Evolutionary conservation across 1,140 invertebrate genomes (phyloP), one percentile per base, ranked within the genome.

Genomic region (Zophobas morio): DNA sequence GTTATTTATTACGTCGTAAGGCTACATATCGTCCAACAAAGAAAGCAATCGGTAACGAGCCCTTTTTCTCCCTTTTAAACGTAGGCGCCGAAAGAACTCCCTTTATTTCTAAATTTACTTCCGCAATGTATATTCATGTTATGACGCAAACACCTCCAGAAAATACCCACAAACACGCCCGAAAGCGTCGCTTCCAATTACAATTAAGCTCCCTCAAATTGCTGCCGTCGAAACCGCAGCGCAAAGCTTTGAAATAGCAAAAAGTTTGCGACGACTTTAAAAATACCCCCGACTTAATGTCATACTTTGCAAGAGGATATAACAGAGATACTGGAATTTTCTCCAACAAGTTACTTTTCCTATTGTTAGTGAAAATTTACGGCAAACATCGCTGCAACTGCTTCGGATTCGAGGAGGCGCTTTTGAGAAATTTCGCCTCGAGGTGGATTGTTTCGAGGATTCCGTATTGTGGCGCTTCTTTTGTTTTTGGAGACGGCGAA

Each of bases 341-440:
- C 56, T 60, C 36, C 5, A 36, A 60, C 34, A 33, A 60, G 56
- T 60, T 60, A 39, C 56, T 60, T 60, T 39, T 60, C 56, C 56
- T 60, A 60, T 60, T 60, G 56, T 60, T 60, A 36, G 34, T 60
- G 35, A 6, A 37, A 60, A 60, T 60, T 60, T 60, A 37, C 8
- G 56, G 37, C 56, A 60, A 60, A 60, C 56, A 60, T 60, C 56
- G 37, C 4, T 60, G 56, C 56, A 60, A 60, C 56, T 60, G 36
- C 36, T 39, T 60, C 36, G 56, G 36, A 60, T 60, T 60, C 56
- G 34, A 60, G 56, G 37, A 60, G 34, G 35, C 56, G 34, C 37
- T 36, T 60, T 60, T 60, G 56, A 39, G 56, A 35, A 60, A 60
- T 60, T 60, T 60, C 34, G 35, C 33, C 35, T 60, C 5, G 56